Base-by-base conservation (phyloP, 1,140 invertebrate genomes). In the Rhyacophila brunnea region DNA sequence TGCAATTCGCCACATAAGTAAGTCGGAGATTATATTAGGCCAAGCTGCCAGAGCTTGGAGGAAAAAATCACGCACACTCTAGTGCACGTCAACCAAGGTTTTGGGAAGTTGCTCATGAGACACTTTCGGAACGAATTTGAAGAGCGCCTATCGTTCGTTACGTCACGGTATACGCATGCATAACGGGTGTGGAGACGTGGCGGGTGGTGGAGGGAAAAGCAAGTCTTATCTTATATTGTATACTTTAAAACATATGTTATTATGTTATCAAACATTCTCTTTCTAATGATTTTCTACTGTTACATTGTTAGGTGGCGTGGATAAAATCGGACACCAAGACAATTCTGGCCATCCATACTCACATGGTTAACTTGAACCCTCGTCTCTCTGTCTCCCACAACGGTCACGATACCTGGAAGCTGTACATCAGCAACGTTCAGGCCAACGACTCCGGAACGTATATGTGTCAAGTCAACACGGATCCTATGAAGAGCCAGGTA, bases 391-490 rank as follows among this genome's bases (percentile, higher is more conserved):
- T 94, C 19, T 90, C 89, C 44, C 91, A 94, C 76, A 94, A 94
- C 75, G 90, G 91, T 1, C 90, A 93, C 74, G 91, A 93, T 71
- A 92, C 92, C 46, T 95, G 92, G 91, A 92, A 89, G 74, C 83
- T 95, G 64, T 89, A 92, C 75, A 87, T 95, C 70, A 83, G 83
- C 60, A 91, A 91, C 71, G 91, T 95, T 38, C 90, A 91, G 71
- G 86, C 87, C 57, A 88, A 89, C 66, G 90, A 93, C 70, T 87
- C 86, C 1, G 90, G 88, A 34, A 87, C 84, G 11, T 92, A 91
- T 71, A 90, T 90, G 87, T 92, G 90, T 70, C 92, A 95, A 75
- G 87, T 95, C 64, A 95, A 95, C 72, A 94, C 92, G 2, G 90
- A 93, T 68, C 92, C 92, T 4, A 93, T 93, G 90, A 85, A 87